Percentiles rank a stretch among this genome's conserved stretches.
Conservation (phyloP, 2,113 vertebrate genomes). For the Urocynchramus pylzowi region DNA sequence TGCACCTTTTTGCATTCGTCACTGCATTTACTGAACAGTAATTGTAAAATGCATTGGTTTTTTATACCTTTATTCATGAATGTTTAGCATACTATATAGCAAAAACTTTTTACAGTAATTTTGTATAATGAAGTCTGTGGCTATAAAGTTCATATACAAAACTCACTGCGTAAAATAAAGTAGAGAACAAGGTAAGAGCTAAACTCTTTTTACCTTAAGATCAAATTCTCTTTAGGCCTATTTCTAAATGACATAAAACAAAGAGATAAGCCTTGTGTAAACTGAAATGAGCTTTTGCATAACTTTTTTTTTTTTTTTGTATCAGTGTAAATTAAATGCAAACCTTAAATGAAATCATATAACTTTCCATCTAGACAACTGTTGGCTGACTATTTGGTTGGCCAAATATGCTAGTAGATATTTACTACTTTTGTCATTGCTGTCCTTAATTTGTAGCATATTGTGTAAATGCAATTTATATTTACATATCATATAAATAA, state of each 20-base stretch:
- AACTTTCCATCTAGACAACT: neutral
- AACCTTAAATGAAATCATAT: neutral
- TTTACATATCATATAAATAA: slow-evolving; percentile 30
- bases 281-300: neutral
- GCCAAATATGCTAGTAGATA: neutral
- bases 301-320: neutral
- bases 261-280: neutral
- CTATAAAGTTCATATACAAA: neutral
- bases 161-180: neutral
- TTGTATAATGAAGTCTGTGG: neutral
- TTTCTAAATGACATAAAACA: neutral
- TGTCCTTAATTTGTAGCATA: slow-evolving; percentile 35
- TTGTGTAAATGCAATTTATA: slow-evolving; percentile 3
- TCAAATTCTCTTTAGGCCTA: neutral
- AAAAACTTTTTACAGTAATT: neutral
- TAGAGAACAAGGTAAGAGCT: neutral
- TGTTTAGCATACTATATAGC: neutral
- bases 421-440: slow-evolving; percentile 13
- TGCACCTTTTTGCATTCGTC: neutral
- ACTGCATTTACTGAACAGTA: neutral
- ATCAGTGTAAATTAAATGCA: neutral
- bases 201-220: neutral
- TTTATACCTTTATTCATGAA: neutral
- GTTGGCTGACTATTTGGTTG: slow-evolving; percentile 2
- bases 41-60: neutral